Evolutionary conservation across 2,113 vertebrate species (phyloP).

Genomic region (Cathartes aura): DNA sequence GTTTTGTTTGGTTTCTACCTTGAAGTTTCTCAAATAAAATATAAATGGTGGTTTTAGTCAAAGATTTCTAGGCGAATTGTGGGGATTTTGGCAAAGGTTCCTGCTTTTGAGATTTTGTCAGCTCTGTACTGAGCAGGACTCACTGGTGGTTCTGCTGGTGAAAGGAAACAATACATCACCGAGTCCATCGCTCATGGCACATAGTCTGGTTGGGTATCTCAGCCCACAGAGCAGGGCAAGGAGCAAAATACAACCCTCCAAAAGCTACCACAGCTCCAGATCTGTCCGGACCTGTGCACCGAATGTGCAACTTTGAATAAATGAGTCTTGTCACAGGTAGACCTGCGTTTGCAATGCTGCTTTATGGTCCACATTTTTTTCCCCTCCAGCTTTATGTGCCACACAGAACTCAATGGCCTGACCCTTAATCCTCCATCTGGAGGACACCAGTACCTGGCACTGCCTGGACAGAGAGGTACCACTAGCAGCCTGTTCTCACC

Average conservation of each 20-base stretch:
- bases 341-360: not conserved
- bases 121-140: not conserved
- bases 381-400: not conserved
- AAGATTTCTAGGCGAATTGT: not conserved
- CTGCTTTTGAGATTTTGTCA: not conserved
- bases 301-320: not conserved
- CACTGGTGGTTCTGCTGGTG: not conserved
- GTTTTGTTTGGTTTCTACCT: not conserved
- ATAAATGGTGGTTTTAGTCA: not conserved
- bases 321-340: not conserved
- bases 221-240: not conserved
- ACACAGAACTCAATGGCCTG: not conserved
- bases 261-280: not conserved
- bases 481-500: not conserved
- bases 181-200: not conserved
- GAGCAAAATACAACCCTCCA: not conserved
- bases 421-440: not conserved
- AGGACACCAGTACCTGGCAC: not conserved
- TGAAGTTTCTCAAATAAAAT: not conserved
- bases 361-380: not conserved
- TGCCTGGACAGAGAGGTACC: not conserved
- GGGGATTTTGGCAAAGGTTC: not conserved
- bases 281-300: not conserved
- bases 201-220: not conserved
- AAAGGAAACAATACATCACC: not conserved